Evolutionary conservation across 2,888 invertebrate species (phyloP).

Genomic region (Acronicta psi): DNA sequence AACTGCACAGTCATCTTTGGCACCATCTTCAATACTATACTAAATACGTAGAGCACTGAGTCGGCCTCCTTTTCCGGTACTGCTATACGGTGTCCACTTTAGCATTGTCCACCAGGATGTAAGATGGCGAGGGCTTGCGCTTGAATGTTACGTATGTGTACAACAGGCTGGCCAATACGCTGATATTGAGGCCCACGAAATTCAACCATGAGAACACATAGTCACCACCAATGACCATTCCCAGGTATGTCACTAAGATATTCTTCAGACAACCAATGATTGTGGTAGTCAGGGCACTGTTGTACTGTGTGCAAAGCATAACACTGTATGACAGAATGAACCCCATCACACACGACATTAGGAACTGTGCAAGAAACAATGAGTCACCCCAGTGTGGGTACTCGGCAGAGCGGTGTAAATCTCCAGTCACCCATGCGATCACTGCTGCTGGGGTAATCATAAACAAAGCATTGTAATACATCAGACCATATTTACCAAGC

Average conservation of each 20-base stretch:
- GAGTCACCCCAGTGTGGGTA: constrained; percentile 93
- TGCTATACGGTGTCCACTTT: constrained; percentile 83
- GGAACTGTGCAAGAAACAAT: constrained; percentile 94
- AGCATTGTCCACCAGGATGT: constrained; percentile 71
- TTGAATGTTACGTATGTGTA: constrained; percentile 96
- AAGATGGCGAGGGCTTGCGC: constrained; percentile 83
- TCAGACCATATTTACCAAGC: constrained; percentile 96
- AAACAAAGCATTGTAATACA: constrained; percentile 97
- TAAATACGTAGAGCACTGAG: constrained; percentile 63
- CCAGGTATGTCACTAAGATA: constrained; percentile 98
- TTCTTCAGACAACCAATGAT: constrained; percentile 99
- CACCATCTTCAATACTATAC: constrained; percentile 70
- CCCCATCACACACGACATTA: constrained; percentile 98
- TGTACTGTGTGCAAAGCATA: constrained; percentile 97
- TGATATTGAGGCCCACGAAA: constrained; percentile 98
- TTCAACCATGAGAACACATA: constrained; percentile 98
- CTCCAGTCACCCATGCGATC: constrained; percentile 93
- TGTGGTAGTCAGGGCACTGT: constrained; percentile 99
- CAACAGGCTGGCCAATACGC: constrained; percentile 95
- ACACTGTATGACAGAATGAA: constrained; percentile 98
- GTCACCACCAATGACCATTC: constrained; percentile 99
- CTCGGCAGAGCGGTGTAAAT: constrained; percentile 90
- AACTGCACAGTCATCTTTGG: constrained; percentile 72
- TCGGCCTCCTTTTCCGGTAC: constrained; percentile 59
- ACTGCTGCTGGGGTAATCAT: constrained; percentile 94